phyloP scores from a whole-genome alignment of 2,888 invertebrate genomes.

The Nasonovia ribisnigri region DNA sequence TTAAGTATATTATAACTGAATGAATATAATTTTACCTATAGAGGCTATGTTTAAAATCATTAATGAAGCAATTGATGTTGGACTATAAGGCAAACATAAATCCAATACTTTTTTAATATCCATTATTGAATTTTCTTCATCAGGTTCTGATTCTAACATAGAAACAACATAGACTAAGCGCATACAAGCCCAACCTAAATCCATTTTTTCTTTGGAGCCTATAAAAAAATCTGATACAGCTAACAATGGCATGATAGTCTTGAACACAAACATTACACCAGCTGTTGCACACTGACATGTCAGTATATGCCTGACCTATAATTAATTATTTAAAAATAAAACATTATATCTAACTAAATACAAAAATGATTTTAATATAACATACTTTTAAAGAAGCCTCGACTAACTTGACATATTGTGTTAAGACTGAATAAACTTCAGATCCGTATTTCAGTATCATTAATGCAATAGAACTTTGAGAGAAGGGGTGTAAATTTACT shows the following conservation, averaged over 20 bases:
- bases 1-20: neutral
- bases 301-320: conserved; percentile 38
- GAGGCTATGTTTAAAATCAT: conserved; percentile 56
- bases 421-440: conserved; percentile 54
- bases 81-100: conserved; percentile 52
- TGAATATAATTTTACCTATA: conserved; percentile 49
- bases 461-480: conserved; percentile 60
- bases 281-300: conserved; percentile 34
- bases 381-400: conserved; percentile 52
- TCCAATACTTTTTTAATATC: conserved; percentile 48
- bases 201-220: conserved; percentile 56
- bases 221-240: conserved; percentile 54
- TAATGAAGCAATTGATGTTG: conserved; percentile 54
- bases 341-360: neutral
- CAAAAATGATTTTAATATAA: neutral
- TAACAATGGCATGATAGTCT: conserved; percentile 58
- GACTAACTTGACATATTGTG: conserved; percentile 56
- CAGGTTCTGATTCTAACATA: conserved; percentile 26
- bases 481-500: conserved; percentile 59
- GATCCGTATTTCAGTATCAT: conserved; percentile 57
- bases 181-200: conserved; percentile 58
- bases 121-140: conserved; percentile 3
- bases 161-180: conserved; percentile 51
- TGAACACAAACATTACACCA: conserved; percentile 57
- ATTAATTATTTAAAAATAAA: neutral